Evolutionary conservation across 1,140 invertebrate species (phyloP).

Genomic region (Drosophila punjabiensis): DNA sequence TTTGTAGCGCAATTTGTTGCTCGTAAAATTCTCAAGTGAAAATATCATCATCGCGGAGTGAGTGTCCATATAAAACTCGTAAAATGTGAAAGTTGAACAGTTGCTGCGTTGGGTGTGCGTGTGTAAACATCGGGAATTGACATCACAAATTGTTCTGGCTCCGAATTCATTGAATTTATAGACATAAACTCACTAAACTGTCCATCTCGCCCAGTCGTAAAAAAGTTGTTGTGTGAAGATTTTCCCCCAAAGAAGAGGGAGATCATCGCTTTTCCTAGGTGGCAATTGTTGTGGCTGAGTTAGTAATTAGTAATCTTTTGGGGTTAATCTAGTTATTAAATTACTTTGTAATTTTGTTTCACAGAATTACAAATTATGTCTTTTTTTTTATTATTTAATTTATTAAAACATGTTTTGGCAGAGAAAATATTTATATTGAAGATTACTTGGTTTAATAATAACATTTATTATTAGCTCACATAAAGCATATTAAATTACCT

Average conservation of each 20-base stretch:
- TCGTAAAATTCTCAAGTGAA: conserved; percentile 79
- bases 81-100: conserved; percentile 73
- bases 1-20: conserved; percentile 82
- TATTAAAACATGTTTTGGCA: neutral
- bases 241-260: conserved; percentile 1
- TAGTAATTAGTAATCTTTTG: conserved; percentile 3
- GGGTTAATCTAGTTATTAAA: neutral
- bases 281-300: neutral
- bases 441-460: neutral
- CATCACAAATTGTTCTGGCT: conserved; percentile 47
- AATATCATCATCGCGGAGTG: conserved; percentile 58
- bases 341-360: neutral
- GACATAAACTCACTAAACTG: conserved; percentile 39
- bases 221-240: conserved; percentile 24
- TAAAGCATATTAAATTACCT: too few species aligned
- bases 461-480: neutral
- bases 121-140: conserved; percentile 64
- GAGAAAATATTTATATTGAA: neutral
- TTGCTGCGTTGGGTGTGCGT: conserved; percentile 21
- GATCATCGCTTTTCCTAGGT: neutral
- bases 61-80: conserved; percentile 76
- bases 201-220: conserved; percentile 45
- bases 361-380: neutral
- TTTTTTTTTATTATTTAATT: neutral
- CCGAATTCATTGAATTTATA: conserved; percentile 51